Evolutionary conservation across 1,140 invertebrate species (phyloP).

Genomic region (Drosophila saltans): DNA sequence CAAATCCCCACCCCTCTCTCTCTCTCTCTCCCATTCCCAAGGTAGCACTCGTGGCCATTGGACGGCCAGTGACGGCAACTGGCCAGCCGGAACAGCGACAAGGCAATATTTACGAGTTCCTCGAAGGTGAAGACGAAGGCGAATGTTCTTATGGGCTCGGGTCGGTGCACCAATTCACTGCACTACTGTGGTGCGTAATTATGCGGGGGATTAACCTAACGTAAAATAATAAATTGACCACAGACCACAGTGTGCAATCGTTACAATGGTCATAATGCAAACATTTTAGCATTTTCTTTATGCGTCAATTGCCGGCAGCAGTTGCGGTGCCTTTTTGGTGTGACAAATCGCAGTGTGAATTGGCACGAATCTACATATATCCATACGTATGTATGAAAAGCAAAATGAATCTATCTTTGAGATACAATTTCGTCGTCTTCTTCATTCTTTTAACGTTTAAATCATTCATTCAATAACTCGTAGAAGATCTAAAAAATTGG

Average conservation of each 20-base stretch:
- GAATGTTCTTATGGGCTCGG: slow-evolving; percentile 16
- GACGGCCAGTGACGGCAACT: neutral
- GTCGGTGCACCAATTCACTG: slow-evolving; percentile 27
- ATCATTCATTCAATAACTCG: too few relatives aligned
- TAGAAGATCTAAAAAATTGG: too few relatives aligned
- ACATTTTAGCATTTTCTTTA: neutral
- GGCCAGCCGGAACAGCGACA: slow-evolving; percentile 43
- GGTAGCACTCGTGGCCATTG: slow-evolving; percentile 22
- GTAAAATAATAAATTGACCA: slow-evolving; percentile 53
- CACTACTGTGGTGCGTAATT: slow-evolving; percentile 41
- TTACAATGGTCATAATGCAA: slow-evolving; percentile 26
- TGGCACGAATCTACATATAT: too few relatives aligned
- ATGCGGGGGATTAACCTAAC: slow-evolving; percentile 61
- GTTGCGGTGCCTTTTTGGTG: neutral
- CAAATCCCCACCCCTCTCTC: slow-evolving; percentile 1
- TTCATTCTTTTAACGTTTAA: too few relatives aligned
- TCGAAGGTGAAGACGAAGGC: slow-evolving; percentile 39
- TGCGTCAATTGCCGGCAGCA: neutral
- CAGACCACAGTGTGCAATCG: slow-evolving; percentile 2
- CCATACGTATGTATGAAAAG: too few relatives aligned
- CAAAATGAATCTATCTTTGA: too few relatives aligned
- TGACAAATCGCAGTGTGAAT: neutral
- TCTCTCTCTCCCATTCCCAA: neutral
- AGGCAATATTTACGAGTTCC: slow-evolving; percentile 63
- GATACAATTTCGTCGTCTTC: too few relatives aligned